Conservation (phyloP, 2,113 vertebrate species). For the Gymnobelideus leadbeateri region DNA sequence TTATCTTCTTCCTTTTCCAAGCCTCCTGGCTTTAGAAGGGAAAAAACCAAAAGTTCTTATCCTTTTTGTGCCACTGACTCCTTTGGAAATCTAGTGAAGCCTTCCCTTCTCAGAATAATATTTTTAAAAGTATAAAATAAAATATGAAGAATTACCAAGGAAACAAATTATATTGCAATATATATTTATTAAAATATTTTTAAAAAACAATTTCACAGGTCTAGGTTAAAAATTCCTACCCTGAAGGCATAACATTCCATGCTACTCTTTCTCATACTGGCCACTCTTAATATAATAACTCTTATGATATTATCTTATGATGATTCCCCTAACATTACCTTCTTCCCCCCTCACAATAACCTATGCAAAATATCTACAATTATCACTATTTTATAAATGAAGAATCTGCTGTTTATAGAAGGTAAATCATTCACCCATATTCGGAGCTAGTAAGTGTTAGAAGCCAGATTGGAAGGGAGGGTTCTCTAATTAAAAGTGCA, state of each 20-base stretch:
- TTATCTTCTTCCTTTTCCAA: neutral
- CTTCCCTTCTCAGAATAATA: too few relatives aligned
- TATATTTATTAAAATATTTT: neutral
- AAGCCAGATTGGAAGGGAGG: neutral
- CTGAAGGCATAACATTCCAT: neutral
- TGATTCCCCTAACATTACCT: neutral
- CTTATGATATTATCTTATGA: too few relatives aligned
- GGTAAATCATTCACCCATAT: neutral
- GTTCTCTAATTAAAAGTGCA: neutral
- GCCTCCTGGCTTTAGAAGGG: neutral
- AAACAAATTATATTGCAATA: neutral
- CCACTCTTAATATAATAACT: too few relatives aligned
- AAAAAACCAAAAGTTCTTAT: neutral
- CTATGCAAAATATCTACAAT: neutral
- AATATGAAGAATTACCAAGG: neutral
- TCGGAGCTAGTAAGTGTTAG: neutral
- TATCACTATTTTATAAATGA: conserved; percentile 6
- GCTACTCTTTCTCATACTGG: neutral
- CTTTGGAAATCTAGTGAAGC: too few relatives aligned
- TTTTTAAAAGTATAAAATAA: neutral
- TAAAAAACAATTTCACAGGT: neutral
- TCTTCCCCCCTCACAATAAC: neutral
- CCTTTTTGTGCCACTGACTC: neutral
- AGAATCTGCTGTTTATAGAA: neutral
- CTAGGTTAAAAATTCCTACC: neutral